Conservation (phyloP, 2,888 invertebrate genomes). For the Miltochrista miniata region DNA sequence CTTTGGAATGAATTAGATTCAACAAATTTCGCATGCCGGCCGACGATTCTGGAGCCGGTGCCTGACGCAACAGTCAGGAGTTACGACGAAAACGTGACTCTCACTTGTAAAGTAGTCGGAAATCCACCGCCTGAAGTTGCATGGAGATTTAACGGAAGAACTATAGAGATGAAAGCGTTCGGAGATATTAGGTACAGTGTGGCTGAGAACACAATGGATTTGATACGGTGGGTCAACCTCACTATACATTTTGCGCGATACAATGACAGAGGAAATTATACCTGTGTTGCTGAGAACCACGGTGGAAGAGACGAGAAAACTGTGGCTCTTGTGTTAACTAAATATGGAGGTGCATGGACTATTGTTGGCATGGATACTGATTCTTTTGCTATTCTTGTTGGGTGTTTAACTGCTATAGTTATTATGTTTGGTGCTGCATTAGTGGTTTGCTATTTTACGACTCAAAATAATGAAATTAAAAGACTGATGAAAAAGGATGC, state of each 20-base stretch:
- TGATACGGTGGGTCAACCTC: conserved; percentile 86
- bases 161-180: conserved; percentile 79
- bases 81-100: conserved; percentile 87
- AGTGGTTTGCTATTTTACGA: conserved; percentile 81
- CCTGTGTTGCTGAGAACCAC: conserved; percentile 91
- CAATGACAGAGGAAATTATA: conserved; percentile 89
- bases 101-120: conserved; percentile 90
- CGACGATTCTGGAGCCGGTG: conserved; percentile 87
- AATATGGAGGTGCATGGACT: conserved; percentile 70
- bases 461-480: conserved; percentile 77
- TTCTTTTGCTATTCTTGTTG: conserved; percentile 79
- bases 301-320: conserved; percentile 92
- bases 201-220: conserved; percentile 72
- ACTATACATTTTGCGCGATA: conserved; percentile 86
- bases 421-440: conserved; percentile 75
- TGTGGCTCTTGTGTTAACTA: conserved; percentile 84
- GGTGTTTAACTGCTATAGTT: conserved; percentile 71
- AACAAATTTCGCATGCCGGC: conserved; percentile 92
- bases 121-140: conserved; percentile 90
- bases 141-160: conserved; percentile 88
- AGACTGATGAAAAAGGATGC: conserved; percentile 85
- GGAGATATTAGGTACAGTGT: conserved; percentile 79
- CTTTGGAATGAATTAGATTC: conserved; percentile 89
- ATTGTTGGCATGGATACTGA: conserved; percentile 78
- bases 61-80: conserved; percentile 85